These are phyloP conservation scores for Erebia palarica DNA, from an alignment of 2,888 invertebrate genomes.

Conservation along the genomic window DNA sequence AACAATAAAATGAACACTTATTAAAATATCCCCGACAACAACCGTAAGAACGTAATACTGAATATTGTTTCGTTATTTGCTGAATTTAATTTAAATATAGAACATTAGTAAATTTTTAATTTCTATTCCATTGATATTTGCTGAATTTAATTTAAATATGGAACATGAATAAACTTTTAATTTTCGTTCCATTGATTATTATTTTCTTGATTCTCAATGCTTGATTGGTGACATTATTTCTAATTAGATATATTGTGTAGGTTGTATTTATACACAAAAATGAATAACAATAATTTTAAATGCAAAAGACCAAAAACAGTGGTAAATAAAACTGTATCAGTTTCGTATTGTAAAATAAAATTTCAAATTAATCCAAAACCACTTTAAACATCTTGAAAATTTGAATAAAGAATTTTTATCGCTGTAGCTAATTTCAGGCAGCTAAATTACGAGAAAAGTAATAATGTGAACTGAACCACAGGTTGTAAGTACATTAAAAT, in stretches of 20 bases:
- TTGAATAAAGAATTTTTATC: not conserved
- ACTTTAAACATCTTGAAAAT: not conserved
- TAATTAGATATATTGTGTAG: too few relatives aligned
- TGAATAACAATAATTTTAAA: not conserved
- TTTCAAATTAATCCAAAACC: not conserved
- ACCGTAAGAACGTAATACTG: slow-evolving; percentile 19
- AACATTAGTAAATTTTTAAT: slow-evolving; percentile 2
- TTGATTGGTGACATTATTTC: too few relatives aligned
- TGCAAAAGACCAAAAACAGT: not conserved
- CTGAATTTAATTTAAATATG: not conserved
- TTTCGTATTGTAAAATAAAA: not conserved
- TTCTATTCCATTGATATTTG: not conserved
- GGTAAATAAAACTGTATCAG: not conserved
- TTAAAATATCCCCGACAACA: slow-evolving; percentile 49
- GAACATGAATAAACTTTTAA: too few relatives aligned
- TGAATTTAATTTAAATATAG: slow-evolving; percentile 6
- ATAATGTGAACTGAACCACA: too few relatives aligned
- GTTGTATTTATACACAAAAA: not conserved
- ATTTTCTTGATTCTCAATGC: too few relatives aligned
- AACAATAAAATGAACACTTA: slow-evolving; percentile 70
- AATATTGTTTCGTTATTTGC: slow-evolving; percentile 14
- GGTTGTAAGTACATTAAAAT: not conserved
- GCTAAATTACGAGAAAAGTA: not conserved
- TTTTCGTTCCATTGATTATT: too few relatives aligned
- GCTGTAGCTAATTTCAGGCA: not conserved